Percentiles rank a stretch among this genome's conserved stretches.
These are phyloP conservation scores for Laterallus jamaicensis DNA, from an alignment of 2,113 vertebrate genomes.

Conservation along the genomic window DNA sequence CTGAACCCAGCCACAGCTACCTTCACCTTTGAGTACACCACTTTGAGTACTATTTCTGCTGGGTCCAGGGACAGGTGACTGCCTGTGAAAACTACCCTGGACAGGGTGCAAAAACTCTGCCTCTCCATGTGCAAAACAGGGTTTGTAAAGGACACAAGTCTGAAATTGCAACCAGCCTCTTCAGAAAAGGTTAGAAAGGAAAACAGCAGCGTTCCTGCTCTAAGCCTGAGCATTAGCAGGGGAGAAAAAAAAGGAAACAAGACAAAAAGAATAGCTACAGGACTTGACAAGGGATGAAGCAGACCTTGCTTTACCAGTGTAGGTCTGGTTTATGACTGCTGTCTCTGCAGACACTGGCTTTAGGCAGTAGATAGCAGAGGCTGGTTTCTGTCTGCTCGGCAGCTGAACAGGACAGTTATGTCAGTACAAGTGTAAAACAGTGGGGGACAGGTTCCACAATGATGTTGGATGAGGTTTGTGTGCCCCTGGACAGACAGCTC, in stretches of 20 bases:
- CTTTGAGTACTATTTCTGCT: fast-evolving
- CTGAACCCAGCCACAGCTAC: not conserved
- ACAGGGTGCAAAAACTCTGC: not conserved
- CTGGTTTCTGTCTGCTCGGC: not conserved
- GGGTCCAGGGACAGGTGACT: not conserved
- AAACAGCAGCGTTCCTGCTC: not conserved
- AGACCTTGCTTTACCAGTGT: not conserved
- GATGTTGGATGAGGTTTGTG: not conserved
- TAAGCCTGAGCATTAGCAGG: not conserved
- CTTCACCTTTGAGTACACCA: not conserved
- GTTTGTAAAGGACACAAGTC: not conserved
- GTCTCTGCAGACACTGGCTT: not conserved
- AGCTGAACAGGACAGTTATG: not conserved
- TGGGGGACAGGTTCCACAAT: not conserved
- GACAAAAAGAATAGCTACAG: not conserved
- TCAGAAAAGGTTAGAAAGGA: not conserved
- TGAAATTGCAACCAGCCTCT: constrained; percentile 19
- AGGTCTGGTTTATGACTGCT: not conserved
- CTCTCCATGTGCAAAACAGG: not conserved
- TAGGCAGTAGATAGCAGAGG: not conserved
- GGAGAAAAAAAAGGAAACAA: not conserved
- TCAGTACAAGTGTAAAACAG: not conserved
- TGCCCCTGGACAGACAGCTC: not conserved
- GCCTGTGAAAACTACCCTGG: not conserved
- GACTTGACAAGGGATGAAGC: not conserved